Conservation (phyloP, 1,140 invertebrate genomes). For the Pentalonia nigronervosa region DNA sequence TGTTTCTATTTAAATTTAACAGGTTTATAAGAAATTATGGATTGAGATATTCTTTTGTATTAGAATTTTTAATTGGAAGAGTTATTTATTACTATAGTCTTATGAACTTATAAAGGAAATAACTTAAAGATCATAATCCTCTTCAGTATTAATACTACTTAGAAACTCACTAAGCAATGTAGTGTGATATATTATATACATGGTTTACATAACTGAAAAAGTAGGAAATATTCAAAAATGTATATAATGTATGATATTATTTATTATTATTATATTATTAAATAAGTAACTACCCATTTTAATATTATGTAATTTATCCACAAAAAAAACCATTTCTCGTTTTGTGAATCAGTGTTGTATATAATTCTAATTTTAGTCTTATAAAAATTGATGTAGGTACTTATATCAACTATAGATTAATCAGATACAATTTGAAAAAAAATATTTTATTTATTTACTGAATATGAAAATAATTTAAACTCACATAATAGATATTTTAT, state of each 20-base stretch:
- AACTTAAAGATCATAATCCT: neutral
- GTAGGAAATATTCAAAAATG: neutral
- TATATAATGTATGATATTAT: no score
- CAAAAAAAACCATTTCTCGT: no score
- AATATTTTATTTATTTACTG: neutral
- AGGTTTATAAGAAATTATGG: neutral
- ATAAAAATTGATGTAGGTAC: neutral
- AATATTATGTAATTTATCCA: no score
- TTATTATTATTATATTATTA: no score
- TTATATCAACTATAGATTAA: neutral
- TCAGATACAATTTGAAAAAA: neutral
- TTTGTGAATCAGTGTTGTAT: neutral
- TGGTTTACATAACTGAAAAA: no score
- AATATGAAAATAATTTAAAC: neutral
- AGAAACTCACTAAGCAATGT: neutral
- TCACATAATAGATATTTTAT: neutral
- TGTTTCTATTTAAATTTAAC: neutral
- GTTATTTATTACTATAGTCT: neutral
- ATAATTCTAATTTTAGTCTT: neutral
- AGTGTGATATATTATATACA: no score
- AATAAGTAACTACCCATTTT: no score
- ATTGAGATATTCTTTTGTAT: no score
- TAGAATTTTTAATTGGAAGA: neutral
- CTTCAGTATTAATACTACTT: neutral
- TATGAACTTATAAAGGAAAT: neutral